Percentiles rank a stretch among this genome's conserved stretches.
Evolutionary conservation across 2,797 vertebrate genomes (phyloP).

Genomic region (Sebastes matsubarae): DNA sequence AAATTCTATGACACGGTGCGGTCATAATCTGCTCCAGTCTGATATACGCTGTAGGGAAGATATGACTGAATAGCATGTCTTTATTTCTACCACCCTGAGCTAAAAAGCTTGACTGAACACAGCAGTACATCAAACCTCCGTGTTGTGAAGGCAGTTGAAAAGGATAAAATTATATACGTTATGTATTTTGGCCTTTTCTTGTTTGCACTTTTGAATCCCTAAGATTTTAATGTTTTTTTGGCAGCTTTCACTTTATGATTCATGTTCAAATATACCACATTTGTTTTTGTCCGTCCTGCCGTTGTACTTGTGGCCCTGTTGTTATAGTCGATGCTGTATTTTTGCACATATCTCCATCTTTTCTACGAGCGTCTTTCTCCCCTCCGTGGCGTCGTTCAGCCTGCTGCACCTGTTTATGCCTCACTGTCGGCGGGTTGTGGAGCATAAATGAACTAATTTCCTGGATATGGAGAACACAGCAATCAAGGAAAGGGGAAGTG

Average conservation of each 20-base stretch:
- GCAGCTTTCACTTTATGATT: constrained; percentile 1
- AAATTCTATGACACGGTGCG: constrained; percentile 27
- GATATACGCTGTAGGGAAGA: constrained; percentile 23
- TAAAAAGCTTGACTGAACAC: constrained; percentile 26
- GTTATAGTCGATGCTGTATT: constrained; percentile 29
- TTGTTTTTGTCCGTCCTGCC: constrained; percentile 18
- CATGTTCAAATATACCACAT: constrained; percentile 2
- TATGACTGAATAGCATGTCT: constrained; percentile 11
- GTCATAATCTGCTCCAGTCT: constrained; percentile 1
- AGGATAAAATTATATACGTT: neutral
- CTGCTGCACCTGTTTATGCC: constrained; percentile 81
- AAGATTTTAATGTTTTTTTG: neutral
- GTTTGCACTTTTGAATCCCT: neutral
- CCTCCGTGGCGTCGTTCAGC: constrained; percentile 50
- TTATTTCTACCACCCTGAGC: constrained; percentile 35
- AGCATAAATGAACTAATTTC: constrained; percentile 86
- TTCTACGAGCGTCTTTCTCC: constrained; percentile 30
- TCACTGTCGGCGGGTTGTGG: constrained; percentile 70
- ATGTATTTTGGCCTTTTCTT: neutral
- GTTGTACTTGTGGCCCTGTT: constrained; percentile 31
- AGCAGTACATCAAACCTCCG: constrained; percentile 1
- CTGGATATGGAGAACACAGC: constrained; percentile 81
- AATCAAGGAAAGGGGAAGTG: constrained; percentile 83
- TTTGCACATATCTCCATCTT: constrained; percentile 44
- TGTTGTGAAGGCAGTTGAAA: neutral